Evolutionary conservation across 1,140 invertebrate genomes (phyloP), one percentile per base, ranked within the genome.

Genomic region (Penaeus indicus): DNA sequence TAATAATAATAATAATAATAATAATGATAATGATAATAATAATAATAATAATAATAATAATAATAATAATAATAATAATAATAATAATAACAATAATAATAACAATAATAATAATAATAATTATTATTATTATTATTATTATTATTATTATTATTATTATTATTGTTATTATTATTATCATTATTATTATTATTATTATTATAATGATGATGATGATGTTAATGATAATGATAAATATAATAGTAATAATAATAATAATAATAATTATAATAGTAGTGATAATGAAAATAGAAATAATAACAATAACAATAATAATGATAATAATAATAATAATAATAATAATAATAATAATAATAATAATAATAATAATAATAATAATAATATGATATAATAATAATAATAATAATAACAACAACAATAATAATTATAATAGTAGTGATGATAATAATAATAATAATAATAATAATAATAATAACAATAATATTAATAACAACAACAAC

Each of bases 331-430:
- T 67, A 67, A 67, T 67, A 67, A 67, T 67, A 67, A 1, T 3
- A 67, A 67, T 67, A 3, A 67, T 67, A 67, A 67, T 67, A 67
- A 67, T 67, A n/a, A 3, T 67, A 67, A 67, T 67, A n/a, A 67
- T 3, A 67, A 67, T 67, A 67, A 67, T 67, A 21, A 67, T 67
- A 67, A 67, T 67, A 67, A 67, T n/a, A 67, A 67, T 67, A 3
- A n/a, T n/a, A n/a, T n/a, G n/a, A n/a, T n/a, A n/a, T 67, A 67
- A 3, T 67, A 67, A 67, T n/a, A 67, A 67, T 67, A 67, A 64
- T 64, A 64, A 64, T 64, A n/a, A 64, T 64, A 64, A 64, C n/a
- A n/a, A 18, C 63, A 64, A n/a, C n/a, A 64, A 64, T 64, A 64
- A 64, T 64, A 64, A 64, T 64, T 16, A 64, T 64, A 64, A 64